Conservation (phyloP, 2,888 invertebrate species). For the Rotaria magnacalcarata region DNA sequence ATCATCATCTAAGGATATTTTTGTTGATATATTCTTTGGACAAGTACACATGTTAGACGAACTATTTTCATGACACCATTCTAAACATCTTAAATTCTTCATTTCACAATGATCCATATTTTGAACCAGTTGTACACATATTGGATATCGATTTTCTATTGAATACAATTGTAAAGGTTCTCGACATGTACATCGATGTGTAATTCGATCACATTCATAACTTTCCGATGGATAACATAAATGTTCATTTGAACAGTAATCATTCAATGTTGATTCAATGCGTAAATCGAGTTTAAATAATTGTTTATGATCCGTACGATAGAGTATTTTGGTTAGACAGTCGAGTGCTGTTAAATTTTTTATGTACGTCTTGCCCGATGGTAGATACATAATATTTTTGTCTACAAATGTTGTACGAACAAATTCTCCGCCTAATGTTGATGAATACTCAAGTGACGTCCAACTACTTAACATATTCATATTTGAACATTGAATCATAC, state of each 20-base stretch:
- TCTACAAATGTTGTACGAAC: background rate
- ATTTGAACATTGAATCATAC: background rate
- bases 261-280: conserved; percentile 12
- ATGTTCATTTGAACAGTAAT: background rate
- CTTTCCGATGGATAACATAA: background rate
- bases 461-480: background rate
- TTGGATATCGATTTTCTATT: background rate
- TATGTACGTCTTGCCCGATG: background rate
- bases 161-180: background rate
- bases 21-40: background rate
- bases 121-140: background rate
- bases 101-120: background rate
- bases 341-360: background rate
- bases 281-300: conserved; percentile 33
- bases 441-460: conserved; percentile 29
- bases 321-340: background rate
- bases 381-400: background rate
- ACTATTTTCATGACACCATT: background rate
- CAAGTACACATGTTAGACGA: background rate
- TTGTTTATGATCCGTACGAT: background rate
- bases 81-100: background rate
- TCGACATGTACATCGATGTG: background rate
- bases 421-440: conserved; percentile 28
- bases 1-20: background rate
- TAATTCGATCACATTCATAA: background rate